These are phyloP conservation scores for Lasioglossum lativentre DNA, from an alignment of 2,888 invertebrate genomes.

Conservation along the genomic window DNA sequence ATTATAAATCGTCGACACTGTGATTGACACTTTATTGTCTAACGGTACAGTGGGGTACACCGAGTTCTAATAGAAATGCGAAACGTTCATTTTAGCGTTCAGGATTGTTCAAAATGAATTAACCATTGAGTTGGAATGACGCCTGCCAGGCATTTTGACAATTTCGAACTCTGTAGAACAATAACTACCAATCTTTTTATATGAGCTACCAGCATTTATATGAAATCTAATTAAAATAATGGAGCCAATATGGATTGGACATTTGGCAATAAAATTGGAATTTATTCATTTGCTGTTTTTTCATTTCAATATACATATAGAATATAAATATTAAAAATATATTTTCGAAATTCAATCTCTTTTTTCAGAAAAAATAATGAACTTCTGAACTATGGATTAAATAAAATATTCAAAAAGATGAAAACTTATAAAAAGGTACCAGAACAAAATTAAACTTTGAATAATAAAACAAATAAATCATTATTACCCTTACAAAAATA, in stretches of 20 bases:
- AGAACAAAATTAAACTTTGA: neutral
- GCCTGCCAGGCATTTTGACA: neutral
- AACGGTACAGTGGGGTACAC: slow-evolving; percentile 18
- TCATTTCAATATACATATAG: neutral
- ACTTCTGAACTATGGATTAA: neutral
- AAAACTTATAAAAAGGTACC: neutral
- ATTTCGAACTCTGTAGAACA: neutral
- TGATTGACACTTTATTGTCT: slow-evolving; percentile 23
- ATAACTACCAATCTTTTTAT: neutral
- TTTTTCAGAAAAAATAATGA: neutral
- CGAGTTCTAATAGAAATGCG: neutral
- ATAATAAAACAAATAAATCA: neutral
- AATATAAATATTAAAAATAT: no score
- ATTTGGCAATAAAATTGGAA: neutral
- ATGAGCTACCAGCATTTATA: neutral
- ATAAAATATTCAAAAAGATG: neutral
- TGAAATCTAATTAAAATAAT: neutral
- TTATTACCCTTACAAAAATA: neutral
- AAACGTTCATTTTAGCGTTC: slow-evolving; percentile 20
- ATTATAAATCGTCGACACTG: slow-evolving; percentile 6
- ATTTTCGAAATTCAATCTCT: neutral
- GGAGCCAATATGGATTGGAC: neutral
- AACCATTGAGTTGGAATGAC: neutral
- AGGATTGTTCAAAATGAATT: slow-evolving; percentile 2
- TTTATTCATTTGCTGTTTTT: neutral